Base-by-base conservation (phyloP, 2,113 vertebrate genomes). In the Balaenoptera acutorostrata region DNA sequence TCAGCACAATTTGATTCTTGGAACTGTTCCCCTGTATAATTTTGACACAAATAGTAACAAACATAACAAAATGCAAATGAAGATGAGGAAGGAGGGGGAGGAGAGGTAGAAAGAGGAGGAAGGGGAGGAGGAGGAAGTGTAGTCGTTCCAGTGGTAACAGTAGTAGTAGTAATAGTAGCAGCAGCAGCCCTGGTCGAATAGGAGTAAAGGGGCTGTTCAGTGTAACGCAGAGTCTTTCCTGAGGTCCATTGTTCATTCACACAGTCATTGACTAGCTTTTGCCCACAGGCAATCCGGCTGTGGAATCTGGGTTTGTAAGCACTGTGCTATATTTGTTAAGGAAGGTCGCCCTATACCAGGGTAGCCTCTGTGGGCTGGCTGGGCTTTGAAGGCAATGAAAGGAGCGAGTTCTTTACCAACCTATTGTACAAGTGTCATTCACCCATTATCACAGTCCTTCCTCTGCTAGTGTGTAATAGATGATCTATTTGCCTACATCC, bases 211-310 rank as follows among this genome's bases (percentile, higher is more conserved):
- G n/a, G 17, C 9, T 7, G 61, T 1, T 78, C 21, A 5, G 0
- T 2, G 41, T 3, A 2, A 20, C 0, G 17, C 2, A 0, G 52
- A 31, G 61, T 12, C 0, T 8, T 74, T 8, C 0, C n/a, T 17
- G 49, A 33, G 36, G 64, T 18, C 23, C 52, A 0, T 2, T 14
- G 33, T 31, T 23, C 46, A 2, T 29, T 27, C 14, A 31, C 23
- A 39, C 18, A 0, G 31, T 36, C 39, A 1, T 1, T 23, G 64
- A 6, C 57, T 4, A 10, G 57, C 46, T 44, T 39, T n/a, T 21
- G 57, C 27, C 13, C 0, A 0, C 80, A 23, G 63, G 21, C 3
- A 1, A 21, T 9, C 8, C 10, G 69, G 17, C 10, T 8, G 41
- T 13, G 27, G 44, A 3, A 2, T 64, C 64, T 21, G 27, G 36